Percentiles rank a stretch among this genome's conserved stretches.
These are phyloP conservation scores for Ormyrus labotus DNA, from an alignment of 2,888 invertebrate species.

Conservation along the genomic window DNA sequence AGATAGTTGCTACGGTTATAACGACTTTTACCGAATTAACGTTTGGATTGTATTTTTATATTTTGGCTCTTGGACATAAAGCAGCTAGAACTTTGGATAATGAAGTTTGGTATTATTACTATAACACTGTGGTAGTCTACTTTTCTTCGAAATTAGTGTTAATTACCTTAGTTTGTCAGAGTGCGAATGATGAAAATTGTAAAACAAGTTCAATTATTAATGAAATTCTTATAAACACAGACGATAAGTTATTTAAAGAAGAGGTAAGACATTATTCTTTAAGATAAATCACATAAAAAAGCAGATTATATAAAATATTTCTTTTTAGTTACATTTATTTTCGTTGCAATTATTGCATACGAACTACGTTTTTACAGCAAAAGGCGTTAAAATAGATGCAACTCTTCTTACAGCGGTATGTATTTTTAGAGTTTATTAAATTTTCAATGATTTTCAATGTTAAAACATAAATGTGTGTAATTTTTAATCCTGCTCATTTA, in stretches of 20 bases:
- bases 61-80: slow-evolving; percentile 38
- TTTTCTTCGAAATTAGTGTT: slow-evolving; percentile 57
- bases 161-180: slow-evolving; percentile 61
- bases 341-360: slow-evolving; percentile 67
- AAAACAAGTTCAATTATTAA: slow-evolving; percentile 62
- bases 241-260: slow-evolving; percentile 61
- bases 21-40: slow-evolving; percentile 66
- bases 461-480: slow-evolving; percentile 5
- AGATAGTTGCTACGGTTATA: slow-evolving; percentile 61
- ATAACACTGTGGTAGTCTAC: slow-evolving; percentile 57
- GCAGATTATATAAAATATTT: not conserved
- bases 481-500: too few species aligned
- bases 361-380: slow-evolving; percentile 63
- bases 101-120: slow-evolving; percentile 62
- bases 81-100: not conserved
- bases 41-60: slow-evolving; percentile 66
- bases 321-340: slow-evolving; percentile 66
- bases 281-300: slow-evolving; percentile 1
- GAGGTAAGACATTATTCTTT: slow-evolving; percentile 60
- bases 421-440: not conserved
- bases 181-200: slow-evolving; percentile 58
- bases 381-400: slow-evolving; percentile 63
- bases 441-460: not conserved
- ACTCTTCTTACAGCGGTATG: slow-evolving; percentile 64
- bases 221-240: slow-evolving; percentile 62